These are phyloP conservation scores for Danaus plexippus DNA, from an alignment of 1,140 invertebrate species.

Conservation along the genomic window DNA sequence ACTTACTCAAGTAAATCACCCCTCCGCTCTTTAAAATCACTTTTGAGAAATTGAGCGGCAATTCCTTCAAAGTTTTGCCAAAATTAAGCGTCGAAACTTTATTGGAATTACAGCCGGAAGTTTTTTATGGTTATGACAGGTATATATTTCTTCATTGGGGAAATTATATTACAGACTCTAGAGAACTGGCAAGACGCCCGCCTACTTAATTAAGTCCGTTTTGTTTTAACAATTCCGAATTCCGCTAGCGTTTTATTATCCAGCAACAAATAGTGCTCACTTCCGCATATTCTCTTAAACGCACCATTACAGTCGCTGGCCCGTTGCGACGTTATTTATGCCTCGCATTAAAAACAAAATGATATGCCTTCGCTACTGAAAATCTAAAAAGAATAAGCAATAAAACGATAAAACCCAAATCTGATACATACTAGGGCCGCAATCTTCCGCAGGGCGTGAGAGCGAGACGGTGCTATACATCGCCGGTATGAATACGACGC, in stretches of 20 bases:
- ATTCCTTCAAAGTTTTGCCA: constrained; percentile 27
- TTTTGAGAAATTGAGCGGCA: constrained; percentile 50
- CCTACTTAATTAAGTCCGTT: constrained; percentile 23
- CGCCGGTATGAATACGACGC: constrained; percentile 63
- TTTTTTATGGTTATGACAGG: constrained; percentile 26
- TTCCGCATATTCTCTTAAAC: constrained; percentile 58
- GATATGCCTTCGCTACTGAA: constrained; percentile 69
- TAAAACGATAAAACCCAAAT: constrained; percentile 72
- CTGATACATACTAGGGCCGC: constrained; percentile 69
- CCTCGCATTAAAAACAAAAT: constrained; percentile 69
- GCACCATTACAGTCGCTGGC: constrained; percentile 59
- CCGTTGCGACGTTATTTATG: constrained; percentile 64
- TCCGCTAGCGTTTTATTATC: constrained; percentile 22
- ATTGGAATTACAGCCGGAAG: constrained; percentile 23
- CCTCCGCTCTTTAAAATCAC: constrained; percentile 61
- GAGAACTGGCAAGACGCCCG: constrained; percentile 19
- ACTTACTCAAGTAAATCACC: constrained; percentile 62
- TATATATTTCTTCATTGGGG: constrained; percentile 19
- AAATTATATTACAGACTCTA: constrained; percentile 15
- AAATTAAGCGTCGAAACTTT: constrained; percentile 29
- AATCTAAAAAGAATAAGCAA: constrained; percentile 73
- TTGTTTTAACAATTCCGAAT: constrained; percentile 11
- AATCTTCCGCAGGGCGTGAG: constrained; percentile 60
- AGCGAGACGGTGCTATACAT: constrained; percentile 55
- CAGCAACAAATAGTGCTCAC: constrained; percentile 43